Evolutionary conservation across 2,797 vertebrate genomes (phyloP), one percentile per base, ranked within the genome.

Genomic region (Myioborus miniatus): DNA sequence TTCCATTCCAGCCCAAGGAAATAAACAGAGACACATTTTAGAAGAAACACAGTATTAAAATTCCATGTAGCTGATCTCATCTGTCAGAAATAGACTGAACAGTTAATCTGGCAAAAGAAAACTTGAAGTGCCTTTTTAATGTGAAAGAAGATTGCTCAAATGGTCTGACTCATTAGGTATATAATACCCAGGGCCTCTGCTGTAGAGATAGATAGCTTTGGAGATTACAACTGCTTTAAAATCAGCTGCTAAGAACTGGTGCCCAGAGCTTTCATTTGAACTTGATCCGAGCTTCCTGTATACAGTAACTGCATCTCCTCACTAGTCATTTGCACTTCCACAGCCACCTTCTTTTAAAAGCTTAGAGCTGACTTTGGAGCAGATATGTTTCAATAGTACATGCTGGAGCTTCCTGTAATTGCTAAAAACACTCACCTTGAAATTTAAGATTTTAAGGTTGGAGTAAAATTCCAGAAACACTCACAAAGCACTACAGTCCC

Each of bases 251-350:
- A 81, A 90, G 94, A 96, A 88, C 53, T 71, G 79, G 49, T 95
- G 93, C 89, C 93, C 87, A 69, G 72, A 93, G 83, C 52, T 96
- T 95, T 95, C 93, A 95, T 96, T 89, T 96, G 91, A 97, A 97
- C 93, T 95, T 97, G 96, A 97, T 97, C 96, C 64, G 32, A 47
- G 79, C 87, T 97, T 97, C 95, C 93, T 96, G 95, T 94, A 47
- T 79, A 94, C 90, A 93, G 94, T 97, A 91, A 95, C 94, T 92
- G 85, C 96, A 96, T 95, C 96, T 94, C 43, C 94, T 91, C 65
- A 19, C 55, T 30, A 49, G 80, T 27, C 65, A 74, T 62, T 95
- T 97, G 82, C 84, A 91, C 86, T 96, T 96, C 85, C 85, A 93
- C 60, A 81, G 83, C 81, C 72, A 93, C 92, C 90, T 94, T 87